Base-by-base conservation (phyloP, 2,797 vertebrate species). In the Phrynocephalus forsythii region DNA sequence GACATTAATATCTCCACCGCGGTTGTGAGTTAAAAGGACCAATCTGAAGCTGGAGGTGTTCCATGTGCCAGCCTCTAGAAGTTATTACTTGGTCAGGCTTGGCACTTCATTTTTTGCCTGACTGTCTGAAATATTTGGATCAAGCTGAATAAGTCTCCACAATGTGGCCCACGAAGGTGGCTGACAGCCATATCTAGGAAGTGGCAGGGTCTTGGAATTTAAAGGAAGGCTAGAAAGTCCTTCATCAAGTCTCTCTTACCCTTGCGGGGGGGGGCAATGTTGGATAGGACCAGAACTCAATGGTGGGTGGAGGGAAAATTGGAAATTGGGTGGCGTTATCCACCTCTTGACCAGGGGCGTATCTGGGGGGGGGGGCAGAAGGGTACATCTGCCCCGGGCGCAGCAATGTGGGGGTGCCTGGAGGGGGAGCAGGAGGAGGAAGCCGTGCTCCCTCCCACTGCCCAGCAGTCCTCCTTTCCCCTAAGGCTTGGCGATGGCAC, bases 11-110 rank as follows among this genome's bases (percentile, higher is more conserved):
- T 71, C n/a, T 56, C 77, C 20, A 72, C 81, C 0, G 0, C 87
- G 85, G 33, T 86, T 92, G 85, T 88, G 94, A 91, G 44, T 90
- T 90, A 88, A 85, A 69, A 81, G 87, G 86, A 81, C 82, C 82
- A n/a, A 30, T 87, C 56, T 87, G 86, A 69, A 89, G 89, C 86
- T 71, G 82, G 84, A 89, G 85, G 75, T 56, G 88, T 48, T 4
- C 15, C 68, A 30, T 68, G 30, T 76, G 0, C 0, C 24, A 48
- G 87, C 83, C 79, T 86, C 88, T 85, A 79, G 84, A 84, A 91
- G 86, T 79, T 89, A 81, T 81, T 84, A 81, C 48, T 83, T 85
- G 88, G 50, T 90, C 91, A 86, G 90, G 86, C 84, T 91, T 89
- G 86, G 81, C 38, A 87, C 56, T 93, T 89, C 92, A 83, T 24